Conservation (phyloP, 2,888 invertebrate species). For the Eurois occulta region DNA sequence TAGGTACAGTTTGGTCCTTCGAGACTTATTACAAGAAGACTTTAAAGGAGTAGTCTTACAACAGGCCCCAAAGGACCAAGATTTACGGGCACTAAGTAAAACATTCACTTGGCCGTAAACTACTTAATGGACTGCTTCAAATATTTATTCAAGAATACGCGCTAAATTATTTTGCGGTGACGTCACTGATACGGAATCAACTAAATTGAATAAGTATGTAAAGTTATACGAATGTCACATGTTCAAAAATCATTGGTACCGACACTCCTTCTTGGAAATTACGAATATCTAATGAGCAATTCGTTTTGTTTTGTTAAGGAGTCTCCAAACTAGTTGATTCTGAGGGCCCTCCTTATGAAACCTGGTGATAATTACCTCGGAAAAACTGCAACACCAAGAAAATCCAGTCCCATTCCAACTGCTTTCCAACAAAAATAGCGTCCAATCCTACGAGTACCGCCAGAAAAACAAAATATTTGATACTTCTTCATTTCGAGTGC, state of each 20-base stretch:
- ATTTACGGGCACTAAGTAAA: not conserved
- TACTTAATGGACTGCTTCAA: slow-evolving; percentile 2
- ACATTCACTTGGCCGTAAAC: not conserved
- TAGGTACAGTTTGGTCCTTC: not conserved
- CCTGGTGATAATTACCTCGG: not conserved
- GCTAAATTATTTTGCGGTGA: slow-evolving; percentile 18
- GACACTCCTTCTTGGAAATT: not conserved
- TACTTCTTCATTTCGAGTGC: slow-evolving; percentile 55
- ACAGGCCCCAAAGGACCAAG: not conserved
- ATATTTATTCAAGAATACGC: slow-evolving; percentile 5
- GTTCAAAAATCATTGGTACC: not conserved
- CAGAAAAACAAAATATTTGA: slow-evolving; percentile 25
- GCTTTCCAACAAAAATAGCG: not conserved
- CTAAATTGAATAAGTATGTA: not conserved
- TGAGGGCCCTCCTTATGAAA: not conserved
- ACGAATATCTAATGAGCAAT: not conserved
- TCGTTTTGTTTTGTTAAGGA: not conserved
- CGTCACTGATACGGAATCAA: not conserved
- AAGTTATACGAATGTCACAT: not conserved
- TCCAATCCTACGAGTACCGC: slow-evolving; percentile 30
- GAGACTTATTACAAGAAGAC: not conserved
- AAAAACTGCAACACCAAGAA: not conserved
- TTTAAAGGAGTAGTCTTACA: not conserved
- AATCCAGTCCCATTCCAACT: not conserved
- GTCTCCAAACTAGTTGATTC: not conserved